Conservation (phyloP, 2,888 invertebrate genomes). For the Drosophila macrospina region DNA sequence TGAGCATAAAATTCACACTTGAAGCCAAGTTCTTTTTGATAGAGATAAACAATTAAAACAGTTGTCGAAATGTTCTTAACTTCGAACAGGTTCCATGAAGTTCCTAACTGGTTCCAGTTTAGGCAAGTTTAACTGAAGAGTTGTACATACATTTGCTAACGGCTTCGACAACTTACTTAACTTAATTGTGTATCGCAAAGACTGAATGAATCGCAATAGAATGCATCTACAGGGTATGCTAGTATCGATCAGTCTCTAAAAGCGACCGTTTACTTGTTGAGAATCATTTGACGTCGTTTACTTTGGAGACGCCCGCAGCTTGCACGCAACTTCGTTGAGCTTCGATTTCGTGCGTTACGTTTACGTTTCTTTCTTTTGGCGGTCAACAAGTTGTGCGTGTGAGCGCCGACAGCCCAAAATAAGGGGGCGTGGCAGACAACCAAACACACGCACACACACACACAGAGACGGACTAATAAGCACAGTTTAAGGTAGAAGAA, state of each 20-base stretch:
- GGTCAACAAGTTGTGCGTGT: constrained; percentile 55
- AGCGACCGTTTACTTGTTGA: constrained; percentile 24
- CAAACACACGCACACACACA: neutral
- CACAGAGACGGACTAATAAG: neutral
- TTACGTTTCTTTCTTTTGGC: constrained; percentile 43
- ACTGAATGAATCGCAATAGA: neutral
- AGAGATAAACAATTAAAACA: too few relatives aligned
- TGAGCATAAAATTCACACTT: too few relatives aligned
- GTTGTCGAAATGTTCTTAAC: too few relatives aligned
- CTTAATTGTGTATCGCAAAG: neutral
- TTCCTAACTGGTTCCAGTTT: too few relatives aligned
- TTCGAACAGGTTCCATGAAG: too few relatives aligned
- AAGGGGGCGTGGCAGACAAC: constrained; percentile 49
- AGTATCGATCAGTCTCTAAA: neutral
- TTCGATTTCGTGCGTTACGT: constrained; percentile 43
- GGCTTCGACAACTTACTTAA: too few relatives aligned
- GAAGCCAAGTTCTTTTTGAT: too few relatives aligned
- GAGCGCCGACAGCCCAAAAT: constrained; percentile 18
- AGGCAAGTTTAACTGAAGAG: too few relatives aligned
- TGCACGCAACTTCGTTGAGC: constrained; percentile 57
- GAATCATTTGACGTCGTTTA: constrained; percentile 49
- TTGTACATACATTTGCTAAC: too few relatives aligned
- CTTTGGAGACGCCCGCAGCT: constrained; percentile 51
- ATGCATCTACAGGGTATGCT: constrained; percentile 3
- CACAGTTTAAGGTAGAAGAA: neutral